Evolutionary conservation across 2,888 invertebrate species (phyloP), one percentile per base, ranked within the genome.

Genomic region (Blera fallax): DNA sequence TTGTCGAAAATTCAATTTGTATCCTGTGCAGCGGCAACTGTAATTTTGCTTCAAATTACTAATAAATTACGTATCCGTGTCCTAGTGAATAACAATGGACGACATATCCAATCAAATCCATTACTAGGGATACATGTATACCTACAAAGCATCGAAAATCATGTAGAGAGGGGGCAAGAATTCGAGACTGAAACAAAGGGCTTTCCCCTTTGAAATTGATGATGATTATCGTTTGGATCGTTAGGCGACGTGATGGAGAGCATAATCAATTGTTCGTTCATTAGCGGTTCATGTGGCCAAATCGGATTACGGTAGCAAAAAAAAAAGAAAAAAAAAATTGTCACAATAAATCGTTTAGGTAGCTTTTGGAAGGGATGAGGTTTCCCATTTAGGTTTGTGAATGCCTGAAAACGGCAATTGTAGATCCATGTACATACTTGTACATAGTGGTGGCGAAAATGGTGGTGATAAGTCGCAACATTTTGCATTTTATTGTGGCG

Each of bases 11-110:
- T 43, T 54, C 56, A 73, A 60, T 74, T 74, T 24, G 16, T 18
- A 58, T 50, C 50, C 27, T 32, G 27, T 18, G 7, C 8, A 16
- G 14, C 40, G 16, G 4, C 8, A 29, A 52, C 43, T 54, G 18
- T 45, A 54, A 60, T 62, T 60, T 69, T 34, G 29, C 37, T 56
- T 64, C 69, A 50, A 76, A 82, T 82, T 77, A 70, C 40, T 43
- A 64, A 43, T 24, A 82, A 37, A 16, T 64, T 70, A 64, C 60
- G 27, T 52, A 79, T 52, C 27, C 32, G 14, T 67, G 21, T 43
- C 18, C 32, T 16, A 27, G 32, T 2, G n/a, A 16, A 32, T 27
- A 77, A 50, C 43, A 56, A 34, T 8, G 34, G 62, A 32, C 32
- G 24, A 37, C 56, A 43, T 65, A 60, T 72, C 60, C 58, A 67